Percentiles rank a stretch among this genome's conserved stretches.
Conservation (phyloP, 2,797 vertebrate species). For the Premnoplex brunnescens region DNA sequence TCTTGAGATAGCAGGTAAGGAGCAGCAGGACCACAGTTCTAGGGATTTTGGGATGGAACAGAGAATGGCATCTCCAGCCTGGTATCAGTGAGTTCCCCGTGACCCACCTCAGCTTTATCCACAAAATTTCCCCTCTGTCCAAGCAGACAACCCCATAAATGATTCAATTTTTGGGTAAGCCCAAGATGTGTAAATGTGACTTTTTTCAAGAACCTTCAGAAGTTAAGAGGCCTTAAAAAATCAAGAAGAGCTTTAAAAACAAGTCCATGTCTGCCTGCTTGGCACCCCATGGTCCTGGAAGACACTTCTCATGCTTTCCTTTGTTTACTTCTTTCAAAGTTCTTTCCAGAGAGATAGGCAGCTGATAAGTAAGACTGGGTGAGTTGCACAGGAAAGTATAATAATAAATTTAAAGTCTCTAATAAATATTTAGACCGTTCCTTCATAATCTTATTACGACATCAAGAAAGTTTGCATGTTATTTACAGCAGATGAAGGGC, state of each 20-base stretch:
- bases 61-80: background rate
- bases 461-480: background rate
- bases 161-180: background rate
- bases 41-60: background rate
- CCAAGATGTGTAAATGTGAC: background rate
- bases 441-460: background rate
- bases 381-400: background rate
- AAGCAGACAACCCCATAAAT: background rate
- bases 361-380: background rate
- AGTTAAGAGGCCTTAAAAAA: background rate
- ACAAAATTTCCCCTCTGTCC: background rate
- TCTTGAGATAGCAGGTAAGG: background rate
- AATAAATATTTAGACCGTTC: conserved; percentile 8
- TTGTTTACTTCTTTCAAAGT: background rate
- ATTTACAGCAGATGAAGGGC: background rate
- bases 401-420: background rate
- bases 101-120: background rate
- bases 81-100: rapidly evolving
- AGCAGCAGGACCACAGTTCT: background rate
- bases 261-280: background rate
- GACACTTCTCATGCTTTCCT: background rate
- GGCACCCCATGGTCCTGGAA: background rate
- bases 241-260: background rate
- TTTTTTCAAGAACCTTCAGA: background rate
- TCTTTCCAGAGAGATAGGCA: background rate